Evolutionary conservation across 2,113 vertebrate genomes (phyloP).

Genomic region (Baryphthengus martii): DNA sequence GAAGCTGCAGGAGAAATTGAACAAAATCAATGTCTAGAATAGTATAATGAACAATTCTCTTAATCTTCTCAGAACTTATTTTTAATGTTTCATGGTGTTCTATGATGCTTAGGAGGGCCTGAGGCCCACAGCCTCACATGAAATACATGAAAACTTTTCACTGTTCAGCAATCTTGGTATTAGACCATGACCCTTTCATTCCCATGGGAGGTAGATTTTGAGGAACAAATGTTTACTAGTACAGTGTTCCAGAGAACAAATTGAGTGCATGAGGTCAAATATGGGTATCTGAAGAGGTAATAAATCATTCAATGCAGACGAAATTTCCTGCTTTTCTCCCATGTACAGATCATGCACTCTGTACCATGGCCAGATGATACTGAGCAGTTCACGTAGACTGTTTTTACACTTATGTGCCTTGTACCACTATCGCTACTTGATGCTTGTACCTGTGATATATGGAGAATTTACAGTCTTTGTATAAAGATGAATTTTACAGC

Average conservation of each 20-base stretch:
- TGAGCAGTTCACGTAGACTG: neutral
- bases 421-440: neutral
- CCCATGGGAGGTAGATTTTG: neutral
- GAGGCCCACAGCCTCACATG: neutral
- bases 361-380: neutral
- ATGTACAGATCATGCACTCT: rapidly evolving
- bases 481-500: neutral
- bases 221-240: neutral
- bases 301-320: neutral
- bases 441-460: neutral
- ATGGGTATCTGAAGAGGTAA: neutral
- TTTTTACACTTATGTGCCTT: neutral
- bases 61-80: neutral
- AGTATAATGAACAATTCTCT: neutral
- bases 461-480: neutral
- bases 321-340: neutral
- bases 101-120: neutral
- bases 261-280: neutral
- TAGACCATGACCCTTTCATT: rapidly evolving
- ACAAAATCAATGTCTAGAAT: neutral
- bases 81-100: neutral
- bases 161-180: neutral
- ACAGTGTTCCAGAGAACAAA: neutral
- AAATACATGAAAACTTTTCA: neutral
- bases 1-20: neutral